Evolutionary conservation across 2,888 invertebrate species (phyloP).

Genomic region (Caenorhabditis wallacei): DNA sequence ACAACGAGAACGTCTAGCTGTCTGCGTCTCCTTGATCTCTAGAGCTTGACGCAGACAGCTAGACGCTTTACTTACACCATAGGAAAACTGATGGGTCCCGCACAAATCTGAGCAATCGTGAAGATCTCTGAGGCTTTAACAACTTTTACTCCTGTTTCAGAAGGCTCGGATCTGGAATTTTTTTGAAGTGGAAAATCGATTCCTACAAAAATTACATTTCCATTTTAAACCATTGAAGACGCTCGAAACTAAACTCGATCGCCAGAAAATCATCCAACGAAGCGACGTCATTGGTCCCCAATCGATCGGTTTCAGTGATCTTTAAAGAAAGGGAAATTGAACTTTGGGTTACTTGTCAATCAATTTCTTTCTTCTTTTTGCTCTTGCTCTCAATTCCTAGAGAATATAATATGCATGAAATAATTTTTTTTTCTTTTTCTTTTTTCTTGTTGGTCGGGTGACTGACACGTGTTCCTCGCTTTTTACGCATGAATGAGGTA

Average conservation of each 20-base stretch:
- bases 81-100: conserved; percentile 16
- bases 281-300: conserved; percentile 29
- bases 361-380: too few relatives aligned
- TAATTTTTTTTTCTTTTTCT: conserved; percentile 8
- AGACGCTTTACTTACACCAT: conserved; percentile 42
- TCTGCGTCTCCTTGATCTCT: too few relatives aligned
- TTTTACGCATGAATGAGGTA: conserved; percentile 15
- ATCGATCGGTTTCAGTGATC: conserved; percentile 50
- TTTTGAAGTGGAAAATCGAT: too few relatives aligned
- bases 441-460: too few relatives aligned
- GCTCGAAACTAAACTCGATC: conserved; percentile 58
- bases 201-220: too few relatives aligned
- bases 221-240: conserved; percentile 55
- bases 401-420: conserved; percentile 38
- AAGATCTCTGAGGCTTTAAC: conserved; percentile 45
- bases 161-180: conserved; percentile 47
- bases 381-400: neutral
- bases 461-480: conserved; percentile 2
- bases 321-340: conserved; percentile 31
- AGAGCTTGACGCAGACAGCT: too few relatives aligned
- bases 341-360: conserved; percentile 23
- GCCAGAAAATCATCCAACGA: conserved; percentile 51
- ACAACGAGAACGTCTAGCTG: too few relatives aligned
- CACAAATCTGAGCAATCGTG: conserved; percentile 51
- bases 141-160: conserved; percentile 28